phyloP scores from a whole-genome alignment of 2,888 invertebrate genomes.

The Clivina fossor region DNA sequence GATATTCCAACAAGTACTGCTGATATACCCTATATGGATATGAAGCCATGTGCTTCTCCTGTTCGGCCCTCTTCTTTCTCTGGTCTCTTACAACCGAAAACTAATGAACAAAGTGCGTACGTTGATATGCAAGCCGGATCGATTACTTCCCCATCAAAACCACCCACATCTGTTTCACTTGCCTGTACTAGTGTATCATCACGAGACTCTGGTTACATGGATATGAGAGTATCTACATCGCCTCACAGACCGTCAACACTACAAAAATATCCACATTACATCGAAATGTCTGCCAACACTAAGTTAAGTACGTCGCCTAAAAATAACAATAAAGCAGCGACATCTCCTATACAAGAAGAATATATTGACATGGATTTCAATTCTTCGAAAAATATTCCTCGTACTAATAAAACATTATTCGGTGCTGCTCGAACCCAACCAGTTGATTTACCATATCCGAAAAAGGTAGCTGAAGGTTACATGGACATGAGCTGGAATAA shows the following conservation, averaged over 20 bases:
- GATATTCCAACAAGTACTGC: conserved; percentile 39
- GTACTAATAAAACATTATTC: conserved; percentile 39
- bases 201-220: conserved; percentile 31
- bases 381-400: conserved; percentile 47
- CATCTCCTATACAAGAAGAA: conserved; percentile 51
- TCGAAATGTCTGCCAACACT: conserved; percentile 51
- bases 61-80: conserved; percentile 39
- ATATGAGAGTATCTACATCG: conserved; percentile 23
- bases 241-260: conserved; percentile 40
- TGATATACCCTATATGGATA: conserved; percentile 43
- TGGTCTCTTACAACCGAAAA: conserved; percentile 45
- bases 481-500: conserved; percentile 65
- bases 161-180: conserved; percentile 40
- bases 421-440: conserved; percentile 49
- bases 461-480: conserved; percentile 61
- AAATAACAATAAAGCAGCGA: conserved; percentile 24
- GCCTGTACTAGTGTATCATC: conserved; percentile 13
- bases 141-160: conserved; percentile 40
- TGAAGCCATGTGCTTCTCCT: conserved; percentile 45
- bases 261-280: conserved; percentile 43
- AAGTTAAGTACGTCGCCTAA: conserved; percentile 44
- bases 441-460: conserved; percentile 51
- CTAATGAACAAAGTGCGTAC: conserved; percentile 53
- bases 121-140: conserved; percentile 55
- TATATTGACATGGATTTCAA: conserved; percentile 52